Evolutionary conservation across 2,797 vertebrate species (phyloP).

Genomic region (Ataeniobius toweri): DNA sequence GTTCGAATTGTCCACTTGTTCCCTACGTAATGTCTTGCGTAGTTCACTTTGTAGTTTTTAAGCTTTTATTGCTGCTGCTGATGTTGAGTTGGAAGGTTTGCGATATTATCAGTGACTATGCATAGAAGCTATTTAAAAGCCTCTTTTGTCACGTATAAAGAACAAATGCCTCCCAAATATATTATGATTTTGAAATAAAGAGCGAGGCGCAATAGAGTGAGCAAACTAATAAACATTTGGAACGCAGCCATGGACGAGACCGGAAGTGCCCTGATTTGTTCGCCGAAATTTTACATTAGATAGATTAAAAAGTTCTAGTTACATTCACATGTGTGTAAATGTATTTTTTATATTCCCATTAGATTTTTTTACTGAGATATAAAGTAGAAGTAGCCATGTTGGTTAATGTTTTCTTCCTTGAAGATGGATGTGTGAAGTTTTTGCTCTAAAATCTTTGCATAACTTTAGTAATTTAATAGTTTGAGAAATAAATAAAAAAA

Average conservation of each 20-base stretch:
- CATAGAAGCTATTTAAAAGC: background rate
- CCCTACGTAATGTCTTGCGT: background rate
- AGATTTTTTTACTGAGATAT: too few species aligned
- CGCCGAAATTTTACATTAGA: background rate
- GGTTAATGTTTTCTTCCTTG: background rate
- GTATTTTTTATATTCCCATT: background rate
- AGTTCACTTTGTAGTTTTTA: background rate
- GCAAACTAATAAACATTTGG: background rate
- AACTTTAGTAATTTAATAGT: background rate
- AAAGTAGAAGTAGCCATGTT: background rate
- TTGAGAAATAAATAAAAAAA: background rate
- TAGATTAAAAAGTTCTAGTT: background rate
- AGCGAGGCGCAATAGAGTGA: background rate
- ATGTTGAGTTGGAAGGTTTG: background rate
- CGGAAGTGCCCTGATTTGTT: constrained; percentile 1
- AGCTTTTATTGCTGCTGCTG: background rate
- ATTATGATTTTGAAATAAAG: background rate
- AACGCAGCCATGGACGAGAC: background rate
- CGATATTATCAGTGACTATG: background rate
- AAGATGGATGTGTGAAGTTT: background rate
- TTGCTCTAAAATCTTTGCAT: background rate
- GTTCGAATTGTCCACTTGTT: background rate
- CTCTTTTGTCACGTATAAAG: background rate
- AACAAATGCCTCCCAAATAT: background rate
- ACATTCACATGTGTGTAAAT: background rate